These are phyloP conservation scores for Salpingus planirostris DNA, from an alignment of 2,888 invertebrate genomes.

Conservation along the genomic window DNA sequence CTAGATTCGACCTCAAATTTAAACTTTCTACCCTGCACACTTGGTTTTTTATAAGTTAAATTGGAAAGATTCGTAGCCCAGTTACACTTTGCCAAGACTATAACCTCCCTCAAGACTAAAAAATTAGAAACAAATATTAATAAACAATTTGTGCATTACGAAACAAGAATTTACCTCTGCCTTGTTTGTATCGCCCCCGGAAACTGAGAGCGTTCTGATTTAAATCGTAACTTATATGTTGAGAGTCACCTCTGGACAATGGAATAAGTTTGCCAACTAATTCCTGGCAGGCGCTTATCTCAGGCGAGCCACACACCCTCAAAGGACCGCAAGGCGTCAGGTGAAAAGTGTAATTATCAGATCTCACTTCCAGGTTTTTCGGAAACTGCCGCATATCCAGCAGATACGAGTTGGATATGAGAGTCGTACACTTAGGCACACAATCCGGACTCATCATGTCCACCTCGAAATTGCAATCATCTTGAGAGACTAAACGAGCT, in stretches of 20 bases:
- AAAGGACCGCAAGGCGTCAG: constrained; percentile 7
- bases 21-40: constrained; percentile 16
- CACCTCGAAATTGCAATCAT: constrained; percentile 6
- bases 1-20: constrained; percentile 23
- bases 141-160: neutral
- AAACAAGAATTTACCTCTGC: constrained; percentile 3
- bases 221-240: constrained; percentile 6
- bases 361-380: constrained; percentile 1
- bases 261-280: constrained; percentile 1
- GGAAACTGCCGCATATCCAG: constrained; percentile 7
- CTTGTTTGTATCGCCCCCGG: constrained; percentile 5
- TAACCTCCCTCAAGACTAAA: constrained; percentile 9
- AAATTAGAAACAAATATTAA: neutral
- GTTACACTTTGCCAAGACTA: constrained; percentile 20
- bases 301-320: constrained; percentile 1
- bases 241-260: constrained; percentile 6
- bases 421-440: constrained; percentile 6
- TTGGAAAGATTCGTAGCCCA: constrained; percentile 17
- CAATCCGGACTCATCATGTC: constrained; percentile 6
- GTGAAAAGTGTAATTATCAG: constrained; percentile 2
- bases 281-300: constrained; percentile 4
- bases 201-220: constrained; percentile 5
- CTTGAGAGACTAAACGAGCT: constrained; percentile 5
- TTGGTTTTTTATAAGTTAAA: constrained; percentile 13
- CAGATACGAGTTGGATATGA: constrained; percentile 2